A percentile compares a stretch with the other conserved stretches of the same genome.
These are phyloP conservation scores for Epinephelus awoara DNA, from an alignment of 2,797 vertebrate species.

Conservation along the genomic window DNA sequence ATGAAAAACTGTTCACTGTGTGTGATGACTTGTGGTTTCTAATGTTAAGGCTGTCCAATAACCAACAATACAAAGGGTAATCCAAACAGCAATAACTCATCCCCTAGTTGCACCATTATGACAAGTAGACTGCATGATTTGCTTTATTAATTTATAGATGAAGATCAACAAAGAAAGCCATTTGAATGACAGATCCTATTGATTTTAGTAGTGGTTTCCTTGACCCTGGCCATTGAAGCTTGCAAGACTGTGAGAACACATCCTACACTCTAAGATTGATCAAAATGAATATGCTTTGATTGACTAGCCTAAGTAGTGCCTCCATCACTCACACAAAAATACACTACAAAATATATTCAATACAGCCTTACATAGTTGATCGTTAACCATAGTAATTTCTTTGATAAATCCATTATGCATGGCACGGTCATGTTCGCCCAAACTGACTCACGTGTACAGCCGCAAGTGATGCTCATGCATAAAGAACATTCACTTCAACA, in stretches of 20 bases:
- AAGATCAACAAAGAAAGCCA: slow-evolving; percentile 18
- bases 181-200: slow-evolving; percentile 23
- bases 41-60: neutral
- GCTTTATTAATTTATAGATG: slow-evolving; percentile 25
- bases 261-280: slow-evolving; percentile 5
- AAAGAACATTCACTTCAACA: slow-evolving; percentile 14
- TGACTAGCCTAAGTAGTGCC: slow-evolving; percentile 9
- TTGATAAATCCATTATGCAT: slow-evolving; percentile 2
- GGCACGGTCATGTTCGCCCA: neutral
- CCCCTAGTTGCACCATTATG: slow-evolving; percentile 1
- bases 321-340: slow-evolving; percentile 14
- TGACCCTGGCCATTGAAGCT: neutral
- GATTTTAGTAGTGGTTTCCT: slow-evolving; percentile 29
- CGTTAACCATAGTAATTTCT: neutral
- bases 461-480: slow-evolving; percentile 9
- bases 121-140: neutral
- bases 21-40: neutral
- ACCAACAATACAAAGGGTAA: neutral
- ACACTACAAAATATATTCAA: neutral
- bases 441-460: slow-evolving; percentile 14
- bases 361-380: neutral
- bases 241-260: neutral
- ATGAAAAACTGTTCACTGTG: neutral
- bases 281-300: slow-evolving; percentile 21
- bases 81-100: slow-evolving; percentile 9